Evolutionary conservation across 2,888 invertebrate species (phyloP).

Genomic region (Pollenia griseotomentosa): DNA sequence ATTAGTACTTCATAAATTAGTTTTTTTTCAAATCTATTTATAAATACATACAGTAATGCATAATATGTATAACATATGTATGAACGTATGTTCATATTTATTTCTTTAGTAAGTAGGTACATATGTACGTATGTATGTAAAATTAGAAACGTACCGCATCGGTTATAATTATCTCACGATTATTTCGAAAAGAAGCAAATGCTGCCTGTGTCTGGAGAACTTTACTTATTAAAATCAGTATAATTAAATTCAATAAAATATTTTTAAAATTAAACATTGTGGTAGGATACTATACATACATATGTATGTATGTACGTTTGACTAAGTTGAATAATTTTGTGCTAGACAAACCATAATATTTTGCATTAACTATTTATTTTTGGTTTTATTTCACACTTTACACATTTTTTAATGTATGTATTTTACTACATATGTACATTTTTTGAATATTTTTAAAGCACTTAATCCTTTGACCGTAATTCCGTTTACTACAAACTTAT

Average conservation of each 20-base stretch:
- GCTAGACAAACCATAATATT: background rate
- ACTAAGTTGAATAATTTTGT: background rate
- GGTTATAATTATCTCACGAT: slow-evolving; percentile 83
- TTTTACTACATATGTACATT: too few relatives aligned
- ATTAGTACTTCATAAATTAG: too few relatives aligned
- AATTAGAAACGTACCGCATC: slow-evolving; percentile 81
- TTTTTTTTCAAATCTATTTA: too few relatives aligned
- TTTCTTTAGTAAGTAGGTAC: background rate
- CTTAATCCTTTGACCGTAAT: too few relatives aligned
- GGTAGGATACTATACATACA: background rate
- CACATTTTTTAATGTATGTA: too few relatives aligned
- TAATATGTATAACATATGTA: background rate
- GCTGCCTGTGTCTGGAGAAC: slow-evolving; percentile 61
- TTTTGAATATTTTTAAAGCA: too few relatives aligned
- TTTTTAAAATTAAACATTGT: slow-evolving; percentile 24
- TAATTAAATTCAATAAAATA: slow-evolving; percentile 4
- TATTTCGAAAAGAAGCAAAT: slow-evolving; percentile 73
- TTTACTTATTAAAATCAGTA: slow-evolving; percentile 6
- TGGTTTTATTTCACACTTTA: background rate
- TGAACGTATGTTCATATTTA: background rate
- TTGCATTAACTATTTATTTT: background rate
- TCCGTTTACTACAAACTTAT: too few relatives aligned
- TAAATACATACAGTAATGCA: too few relatives aligned
- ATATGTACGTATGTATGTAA: background rate
- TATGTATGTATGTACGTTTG: background rate